A percentile compares a stretch with the other conserved stretches of the same genome.
Conservation (phyloP, 2,797 vertebrate genomes). For the Moxostoma hubbsi region DNA sequence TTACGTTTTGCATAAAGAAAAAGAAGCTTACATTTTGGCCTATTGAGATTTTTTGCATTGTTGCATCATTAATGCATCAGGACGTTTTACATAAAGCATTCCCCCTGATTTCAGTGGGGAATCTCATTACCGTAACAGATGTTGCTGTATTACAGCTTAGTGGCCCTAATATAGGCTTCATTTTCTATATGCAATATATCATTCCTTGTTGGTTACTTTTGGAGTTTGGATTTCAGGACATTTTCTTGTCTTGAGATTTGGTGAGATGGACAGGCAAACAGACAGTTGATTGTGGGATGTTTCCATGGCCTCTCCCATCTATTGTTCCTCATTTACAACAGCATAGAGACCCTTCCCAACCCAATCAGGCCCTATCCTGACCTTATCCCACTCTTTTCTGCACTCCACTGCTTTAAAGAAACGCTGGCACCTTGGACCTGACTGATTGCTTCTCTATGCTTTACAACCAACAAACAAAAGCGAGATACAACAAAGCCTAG, state of each 20-base stretch:
- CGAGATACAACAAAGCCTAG: not conserved
- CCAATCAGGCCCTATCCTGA: conserved; percentile 36
- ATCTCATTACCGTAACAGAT: no score
- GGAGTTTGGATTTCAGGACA: no score
- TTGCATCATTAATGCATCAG: no score
- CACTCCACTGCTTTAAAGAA: conserved; percentile 63
- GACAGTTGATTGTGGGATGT: conserved; percentile 47
- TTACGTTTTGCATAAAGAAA: no score
- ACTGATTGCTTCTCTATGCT: conserved; percentile 37
- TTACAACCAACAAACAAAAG: not conserved
- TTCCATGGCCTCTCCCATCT: conserved; percentile 64
- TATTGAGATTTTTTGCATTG: no score
- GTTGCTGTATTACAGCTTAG: no score
- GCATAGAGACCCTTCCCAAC: conserved; percentile 49
- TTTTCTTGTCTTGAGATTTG: not conserved
- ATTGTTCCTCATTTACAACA: conserved; percentile 67
- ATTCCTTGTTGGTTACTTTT: no score
- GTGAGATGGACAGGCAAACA: conserved; percentile 43
- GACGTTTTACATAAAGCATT: no score
- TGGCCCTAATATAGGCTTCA: no score
- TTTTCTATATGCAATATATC: no score
- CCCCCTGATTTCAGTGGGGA: no score
- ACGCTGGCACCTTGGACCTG: conserved; percentile 62
- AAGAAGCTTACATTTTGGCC: no score
- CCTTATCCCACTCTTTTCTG: conserved; percentile 59